Evolutionary conservation across 2,888 invertebrate species (phyloP).

Genomic region (Lasius platythorax): DNA sequence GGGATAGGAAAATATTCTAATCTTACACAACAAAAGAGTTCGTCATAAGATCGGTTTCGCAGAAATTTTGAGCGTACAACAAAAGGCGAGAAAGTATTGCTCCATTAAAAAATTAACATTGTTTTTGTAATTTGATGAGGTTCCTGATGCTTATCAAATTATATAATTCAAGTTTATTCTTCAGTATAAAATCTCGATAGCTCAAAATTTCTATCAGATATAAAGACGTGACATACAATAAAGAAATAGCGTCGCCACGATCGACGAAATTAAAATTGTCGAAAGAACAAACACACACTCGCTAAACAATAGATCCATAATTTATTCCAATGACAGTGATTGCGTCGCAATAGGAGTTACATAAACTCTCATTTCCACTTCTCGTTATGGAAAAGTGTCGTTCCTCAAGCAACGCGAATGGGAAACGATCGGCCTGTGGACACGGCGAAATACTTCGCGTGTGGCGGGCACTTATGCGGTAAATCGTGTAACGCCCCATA

Average conservation of each 20-base stretch:
- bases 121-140: background rate
- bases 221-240: background rate
- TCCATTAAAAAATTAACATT: constrained; percentile 5
- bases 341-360: constrained; percentile 38
- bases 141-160: background rate
- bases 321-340: constrained; percentile 32
- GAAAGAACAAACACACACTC: background rate
- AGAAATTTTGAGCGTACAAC: background rate
- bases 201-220: background rate
- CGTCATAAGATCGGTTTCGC: constrained; percentile 3
- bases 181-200: background rate
- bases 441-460: background rate
- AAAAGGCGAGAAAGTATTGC: background rate
- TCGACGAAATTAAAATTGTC: background rate
- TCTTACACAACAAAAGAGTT: constrained; percentile 14
- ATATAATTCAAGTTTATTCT: background rate
- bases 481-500: constrained; percentile 49
- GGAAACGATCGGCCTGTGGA: constrained; percentile 19
- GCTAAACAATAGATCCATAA: constrained; percentile 39
- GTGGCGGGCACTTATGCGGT: constrained; percentile 28
- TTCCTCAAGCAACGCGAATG: constrained; percentile 19
- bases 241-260: background rate
- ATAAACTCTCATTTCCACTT: constrained; percentile 32
- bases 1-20: constrained; percentile 33
- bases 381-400: constrained; percentile 48